phyloP scores from a whole-genome alignment of 1,140 invertebrate genomes.

The Eubasilissa regina region DNA sequence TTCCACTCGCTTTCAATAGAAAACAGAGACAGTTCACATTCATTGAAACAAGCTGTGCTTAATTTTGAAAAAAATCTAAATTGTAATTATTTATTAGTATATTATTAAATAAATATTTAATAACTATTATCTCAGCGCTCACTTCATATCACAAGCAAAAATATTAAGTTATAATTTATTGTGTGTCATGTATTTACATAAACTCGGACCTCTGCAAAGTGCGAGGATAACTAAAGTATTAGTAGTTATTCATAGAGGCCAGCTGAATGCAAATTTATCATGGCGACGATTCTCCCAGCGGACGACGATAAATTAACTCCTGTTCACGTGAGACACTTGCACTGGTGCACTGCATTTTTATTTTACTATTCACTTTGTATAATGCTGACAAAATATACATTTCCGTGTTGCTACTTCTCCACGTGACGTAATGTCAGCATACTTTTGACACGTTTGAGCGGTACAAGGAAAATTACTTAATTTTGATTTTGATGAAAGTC shows the following conservation, averaged over 20 bases:
- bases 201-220: neutral
- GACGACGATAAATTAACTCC: constrained; percentile 48
- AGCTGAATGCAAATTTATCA: constrained; percentile 39
- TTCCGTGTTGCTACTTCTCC: constrained; percentile 36
- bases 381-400: constrained; percentile 44
- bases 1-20: too few species aligned
- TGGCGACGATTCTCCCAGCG: constrained; percentile 43
- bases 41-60: too few species aligned
- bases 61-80: too few species aligned
- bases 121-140: too few species aligned
- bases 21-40: too few species aligned
- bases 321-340: constrained; percentile 42
- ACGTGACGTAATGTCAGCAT: constrained; percentile 16
- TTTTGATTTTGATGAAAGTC: neutral
- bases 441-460: constrained; percentile 4
- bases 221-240: constrained; percentile 8
- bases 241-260: neutral
- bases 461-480: constrained; percentile 19
- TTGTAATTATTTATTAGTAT: too few species aligned
- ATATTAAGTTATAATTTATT: too few species aligned
- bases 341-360: constrained; percentile 15
- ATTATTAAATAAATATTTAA: too few species aligned
- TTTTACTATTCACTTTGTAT: constrained; percentile 21
- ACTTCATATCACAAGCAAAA: too few species aligned
- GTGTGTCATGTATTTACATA: neutral